Evolutionary conservation across 2,113 vertebrate species (phyloP), one percentile per base, ranked within the genome.

Genomic region (Mesembrinibis cayennensis): DNA sequence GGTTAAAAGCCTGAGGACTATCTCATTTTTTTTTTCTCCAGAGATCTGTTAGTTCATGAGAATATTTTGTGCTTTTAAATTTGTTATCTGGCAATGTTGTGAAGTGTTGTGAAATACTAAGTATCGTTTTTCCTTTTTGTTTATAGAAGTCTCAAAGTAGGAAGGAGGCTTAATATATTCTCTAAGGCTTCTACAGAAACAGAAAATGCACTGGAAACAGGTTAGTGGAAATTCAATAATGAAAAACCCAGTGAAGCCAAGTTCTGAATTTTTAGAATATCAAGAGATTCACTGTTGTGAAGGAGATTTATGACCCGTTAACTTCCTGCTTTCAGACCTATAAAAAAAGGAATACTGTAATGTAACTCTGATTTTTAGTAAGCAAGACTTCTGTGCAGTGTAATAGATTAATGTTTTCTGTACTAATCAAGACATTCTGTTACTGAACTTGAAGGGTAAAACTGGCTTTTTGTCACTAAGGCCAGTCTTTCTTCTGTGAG

Each of bases 151-250:
- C 87, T 94, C 97, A 98, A 79, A 89, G 87, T 22, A 77, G 97
- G 97, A 50, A 99, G 93, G 94, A 99, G 98, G 89, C 98, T 99
- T 44, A 98, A 98, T 92, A 98, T 99, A 97, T 99, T 99, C 91
- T 94, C 98, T 29, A 81, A 94, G 29, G 3, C 52, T 66, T 30
- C 97, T 69, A 65, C 98, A 72, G 92, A 97, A 93, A 77, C 96
- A 70, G 95, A 97, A 87, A 84, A 69, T 0, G 17, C 80, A 70
- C 82, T 93, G 93, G 52, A 96, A 97, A 92, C 97, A 98, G 98
- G 98, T 99, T 96, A 97, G 98, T 98, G 82, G 92, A 96, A 90
- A 95, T 80, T 87, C 53, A 74, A 26, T 65, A 77, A 93, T 61
- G 81, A 83, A 82, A 77, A 78, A 65, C 14, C 26, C 66, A 66